Evolutionary conservation across 2,888 invertebrate species (phyloP).

Genomic region (Homarus gammarus): DNA sequence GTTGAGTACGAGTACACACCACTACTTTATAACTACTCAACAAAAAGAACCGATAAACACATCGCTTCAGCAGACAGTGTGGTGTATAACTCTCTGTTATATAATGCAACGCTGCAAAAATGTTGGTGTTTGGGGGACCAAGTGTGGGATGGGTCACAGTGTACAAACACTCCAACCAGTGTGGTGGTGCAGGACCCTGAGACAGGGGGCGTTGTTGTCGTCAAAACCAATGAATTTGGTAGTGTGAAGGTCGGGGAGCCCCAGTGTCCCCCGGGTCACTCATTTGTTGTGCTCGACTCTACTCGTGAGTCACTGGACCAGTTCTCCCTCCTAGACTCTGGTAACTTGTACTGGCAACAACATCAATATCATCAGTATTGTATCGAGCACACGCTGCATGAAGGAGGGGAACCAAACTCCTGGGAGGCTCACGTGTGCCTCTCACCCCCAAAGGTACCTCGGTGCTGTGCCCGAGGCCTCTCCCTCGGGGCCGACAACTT

Average conservation of each 20-base stretch:
- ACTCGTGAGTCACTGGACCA: neutral
- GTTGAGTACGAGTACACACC: neutral
- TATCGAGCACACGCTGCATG: constrained; percentile 53
- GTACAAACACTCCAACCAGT: neutral
- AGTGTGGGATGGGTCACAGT: neutral
- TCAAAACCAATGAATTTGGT: constrained; percentile 11
- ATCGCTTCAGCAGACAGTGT: neutral
- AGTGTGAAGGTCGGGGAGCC: constrained; percentile 20
- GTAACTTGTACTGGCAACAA: constrained; percentile 36
- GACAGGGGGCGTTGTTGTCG: neutral
- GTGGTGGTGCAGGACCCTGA: constrained; percentile 1
- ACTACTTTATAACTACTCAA: neutral
- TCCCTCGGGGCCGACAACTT: neutral
- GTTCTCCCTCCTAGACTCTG: constrained; percentile 37
- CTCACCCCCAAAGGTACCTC: constrained; percentile 51
- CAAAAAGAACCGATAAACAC: neutral
- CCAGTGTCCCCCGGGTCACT: neutral
- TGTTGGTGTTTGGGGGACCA: constrained; percentile 33
- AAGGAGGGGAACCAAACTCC: neutral
- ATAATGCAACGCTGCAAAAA: constrained; percentile 1
- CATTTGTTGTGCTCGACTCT: neutral
- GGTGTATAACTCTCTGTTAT: neutral
- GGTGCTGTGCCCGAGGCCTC: constrained; percentile 38
- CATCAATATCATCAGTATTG: constrained; percentile 41
- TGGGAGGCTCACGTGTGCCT: constrained; percentile 64